Evolutionary conservation across 1,140 invertebrate genomes (phyloP), one percentile per base, ranked within the genome.

Genomic region (Papilio aristodemus): DNA sequence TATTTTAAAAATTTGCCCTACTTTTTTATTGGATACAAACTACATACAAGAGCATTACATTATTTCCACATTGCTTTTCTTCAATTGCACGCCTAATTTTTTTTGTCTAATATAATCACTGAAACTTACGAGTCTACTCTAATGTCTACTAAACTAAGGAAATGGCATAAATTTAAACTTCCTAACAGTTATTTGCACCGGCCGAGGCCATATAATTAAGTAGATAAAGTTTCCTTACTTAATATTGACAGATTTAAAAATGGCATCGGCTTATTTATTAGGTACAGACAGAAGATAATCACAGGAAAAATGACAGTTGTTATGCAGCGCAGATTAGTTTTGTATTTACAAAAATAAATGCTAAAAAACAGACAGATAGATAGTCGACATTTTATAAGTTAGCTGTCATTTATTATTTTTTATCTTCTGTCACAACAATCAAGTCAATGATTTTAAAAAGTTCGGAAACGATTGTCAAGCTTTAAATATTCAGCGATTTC

Each of bases 121-220:
- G 58, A 67, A 69, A 68, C 71, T 72, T 72, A 72, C 17, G n/a
- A 19, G 57, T 46, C 41, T 70, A 69, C 62, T 58, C 37, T 37
- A 68, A 54, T 9, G 63, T 9, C 67, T 71, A 68, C 63, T 74
- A 72, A 57, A 68, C 74, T 78, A 77, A 70, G 67, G 64, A 76
- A 77, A 80, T 83, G 78, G 78, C 80, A 78, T 77, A 74, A 71
- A 73, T 73, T 77, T 63, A 78, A 77, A 73, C 63, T 62, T 74
- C 70, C 69, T 68, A 67, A 58, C 17, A 22, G 37, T 66, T 59
- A 66, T 66, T 41, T 66, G 63, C 63, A 50, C 7, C 63, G 63
- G 41, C 39, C 63, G 14, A 19, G 10, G 39, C 38, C 38, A 54
- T 59, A 64, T 72, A 36, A 63, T 73, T 71, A 71, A 71, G 73